Percentiles rank a stretch among this genome's conserved stretches.
Evolutionary conservation across 2,888 invertebrate species (phyloP).

Genomic region (Lymantria monacha): DNA sequence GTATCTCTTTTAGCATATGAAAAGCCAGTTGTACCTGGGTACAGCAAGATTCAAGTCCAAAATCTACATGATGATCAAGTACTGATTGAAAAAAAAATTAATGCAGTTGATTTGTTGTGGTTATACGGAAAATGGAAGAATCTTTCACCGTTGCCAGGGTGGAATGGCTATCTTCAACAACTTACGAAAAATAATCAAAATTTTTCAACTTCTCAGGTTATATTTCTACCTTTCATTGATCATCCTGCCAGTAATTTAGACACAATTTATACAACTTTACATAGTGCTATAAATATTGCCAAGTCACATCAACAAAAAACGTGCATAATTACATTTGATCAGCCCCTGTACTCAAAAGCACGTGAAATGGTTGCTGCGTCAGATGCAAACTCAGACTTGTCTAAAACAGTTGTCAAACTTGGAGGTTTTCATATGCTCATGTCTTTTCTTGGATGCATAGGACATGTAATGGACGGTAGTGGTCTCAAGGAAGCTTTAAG

Average conservation of each 20-base stretch:
- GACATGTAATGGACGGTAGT: constrained; percentile 34
- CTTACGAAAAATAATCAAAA: constrained; percentile 30
- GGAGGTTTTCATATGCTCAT: constrained; percentile 38
- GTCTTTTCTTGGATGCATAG: constrained; percentile 32
- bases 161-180: constrained; percentile 37
- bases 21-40: not conserved
- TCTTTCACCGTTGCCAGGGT: constrained; percentile 22
- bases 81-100: not conserved
- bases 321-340: constrained; percentile 37
- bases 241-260: constrained; percentile 34
- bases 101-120: not conserved
- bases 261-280: constrained; percentile 32
- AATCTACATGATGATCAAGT: not conserved
- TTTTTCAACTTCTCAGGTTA: constrained; percentile 33
- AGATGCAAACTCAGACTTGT: constrained; percentile 11
- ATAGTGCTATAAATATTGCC: constrained; percentile 25
- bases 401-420: constrained; percentile 19
- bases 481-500: constrained; percentile 29
- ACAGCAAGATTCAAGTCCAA: not conserved
- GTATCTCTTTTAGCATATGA: not conserved
- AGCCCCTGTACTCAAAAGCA: constrained; percentile 38
- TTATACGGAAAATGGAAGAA: not conserved
- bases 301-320: constrained; percentile 15
- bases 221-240: constrained; percentile 45
- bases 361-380: constrained; percentile 31